These are phyloP conservation scores for Watsonalla binaria DNA, from an alignment of 2,888 invertebrate species.

Conservation along the genomic window DNA sequence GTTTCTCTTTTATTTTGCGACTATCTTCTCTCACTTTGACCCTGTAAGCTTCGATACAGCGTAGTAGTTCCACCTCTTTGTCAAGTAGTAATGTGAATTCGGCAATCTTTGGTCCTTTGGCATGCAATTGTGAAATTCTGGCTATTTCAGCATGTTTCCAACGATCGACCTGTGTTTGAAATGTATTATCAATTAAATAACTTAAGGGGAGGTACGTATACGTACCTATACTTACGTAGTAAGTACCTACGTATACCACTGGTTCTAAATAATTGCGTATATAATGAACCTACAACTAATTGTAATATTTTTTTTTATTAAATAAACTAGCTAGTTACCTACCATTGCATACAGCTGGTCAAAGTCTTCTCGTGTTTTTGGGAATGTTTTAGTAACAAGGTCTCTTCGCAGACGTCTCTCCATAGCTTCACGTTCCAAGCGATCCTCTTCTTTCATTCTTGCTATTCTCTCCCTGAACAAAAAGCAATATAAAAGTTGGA, in stretches of 20 bases:
- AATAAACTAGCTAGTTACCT: slow-evolving; percentile 8
- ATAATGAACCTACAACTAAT: no score
- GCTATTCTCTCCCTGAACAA: slow-evolving; percentile 58
- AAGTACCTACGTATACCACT: no score
- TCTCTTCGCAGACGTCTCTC: slow-evolving; percentile 76
- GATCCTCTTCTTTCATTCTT: slow-evolving; percentile 74
- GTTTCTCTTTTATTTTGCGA: slow-evolving; percentile 78
- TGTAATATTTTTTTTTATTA: background rate
- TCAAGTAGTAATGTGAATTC: slow-evolving; percentile 84
- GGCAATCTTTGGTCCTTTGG: slow-evolving; percentile 83
- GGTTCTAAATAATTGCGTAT: no score
- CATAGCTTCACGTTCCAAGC: slow-evolving; percentile 72
- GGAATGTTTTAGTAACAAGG: slow-evolving; percentile 83
- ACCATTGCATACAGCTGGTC: slow-evolving; percentile 84
- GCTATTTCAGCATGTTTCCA: slow-evolving; percentile 83
- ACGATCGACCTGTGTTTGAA: slow-evolving; percentile 72
- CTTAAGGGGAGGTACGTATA: no score
- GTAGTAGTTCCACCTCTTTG: slow-evolving; percentile 84
- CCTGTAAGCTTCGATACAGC: slow-evolving; percentile 83
- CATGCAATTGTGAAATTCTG: slow-evolving; percentile 80
- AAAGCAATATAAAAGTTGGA: background rate
- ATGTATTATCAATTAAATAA: background rate
- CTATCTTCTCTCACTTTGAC: slow-evolving; percentile 79
- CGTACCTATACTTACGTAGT: no score
- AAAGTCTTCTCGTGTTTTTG: slow-evolving; percentile 84